Conservation (phyloP, 2,797 vertebrate genomes). For the Pogoniulus pusillus region DNA sequence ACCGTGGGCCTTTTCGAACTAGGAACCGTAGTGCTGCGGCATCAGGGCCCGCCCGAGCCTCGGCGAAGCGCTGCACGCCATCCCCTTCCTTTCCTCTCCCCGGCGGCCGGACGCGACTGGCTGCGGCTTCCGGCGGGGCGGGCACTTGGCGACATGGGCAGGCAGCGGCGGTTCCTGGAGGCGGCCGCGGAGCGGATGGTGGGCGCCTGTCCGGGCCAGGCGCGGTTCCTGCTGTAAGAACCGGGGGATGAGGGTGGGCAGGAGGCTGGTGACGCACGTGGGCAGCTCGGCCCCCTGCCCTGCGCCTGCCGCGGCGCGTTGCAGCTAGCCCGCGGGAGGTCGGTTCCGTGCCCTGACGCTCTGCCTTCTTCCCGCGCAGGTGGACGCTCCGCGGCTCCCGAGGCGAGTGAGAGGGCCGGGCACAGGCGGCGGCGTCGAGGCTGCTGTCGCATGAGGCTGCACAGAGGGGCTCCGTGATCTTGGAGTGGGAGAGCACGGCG, state of each 20-base stretch:
- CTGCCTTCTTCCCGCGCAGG: background rate
- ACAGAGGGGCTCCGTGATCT: background rate
- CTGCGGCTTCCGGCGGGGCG: background rate
- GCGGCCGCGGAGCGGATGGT: constrained; percentile 53
- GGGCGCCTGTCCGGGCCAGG: constrained; percentile 59
- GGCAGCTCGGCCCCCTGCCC: background rate
- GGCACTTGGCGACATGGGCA: background rate
- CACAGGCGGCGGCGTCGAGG: background rate
- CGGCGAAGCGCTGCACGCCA: background rate
- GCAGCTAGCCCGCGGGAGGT: background rate
- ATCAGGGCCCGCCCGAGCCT: background rate
- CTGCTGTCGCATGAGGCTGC: background rate
- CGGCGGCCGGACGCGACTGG: background rate
- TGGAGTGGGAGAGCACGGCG: background rate
- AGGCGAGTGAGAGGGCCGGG: constrained; percentile 21
- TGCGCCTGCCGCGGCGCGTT: background rate
- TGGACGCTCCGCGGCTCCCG: constrained; percentile 5
- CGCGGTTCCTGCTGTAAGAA: constrained; percentile 76
- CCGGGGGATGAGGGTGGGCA: background rate
- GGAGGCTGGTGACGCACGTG: background rate
- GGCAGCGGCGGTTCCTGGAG: constrained; percentile 38
- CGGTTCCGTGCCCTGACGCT: background rate
- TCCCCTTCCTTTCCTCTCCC: background rate
- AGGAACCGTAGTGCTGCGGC: constrained; percentile 20
- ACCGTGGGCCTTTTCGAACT: background rate